Conservation (phyloP, 1,140 invertebrate species). For the Archivesica marissinica region DNA sequence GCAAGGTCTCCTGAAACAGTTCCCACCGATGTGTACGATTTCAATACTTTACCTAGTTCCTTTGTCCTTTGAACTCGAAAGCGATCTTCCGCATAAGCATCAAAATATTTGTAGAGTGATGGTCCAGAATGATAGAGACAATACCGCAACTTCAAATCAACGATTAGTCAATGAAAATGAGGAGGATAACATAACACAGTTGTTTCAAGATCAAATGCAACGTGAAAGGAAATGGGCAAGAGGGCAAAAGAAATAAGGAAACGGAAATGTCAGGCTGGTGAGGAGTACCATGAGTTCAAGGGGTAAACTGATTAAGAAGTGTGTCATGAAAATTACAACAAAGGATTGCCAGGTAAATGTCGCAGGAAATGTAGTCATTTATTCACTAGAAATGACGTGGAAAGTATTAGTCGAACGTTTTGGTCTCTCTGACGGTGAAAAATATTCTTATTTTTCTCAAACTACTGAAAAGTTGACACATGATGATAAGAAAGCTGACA, state of each 20-base stretch:
- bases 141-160: too few relatives aligned
- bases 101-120: too few relatives aligned
- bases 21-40: too few relatives aligned
- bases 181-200: too few relatives aligned
- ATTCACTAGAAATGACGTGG: not conserved
- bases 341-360: not conserved
- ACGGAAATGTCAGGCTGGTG: not conserved
- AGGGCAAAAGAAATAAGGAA: not conserved
- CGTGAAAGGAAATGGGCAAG: too few relatives aligned
- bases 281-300: not conserved
- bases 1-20: too few relatives aligned
- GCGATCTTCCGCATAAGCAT: too few relatives aligned
- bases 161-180: too few relatives aligned
- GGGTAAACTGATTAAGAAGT: not conserved
- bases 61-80: too few relatives aligned
- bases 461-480: not conserved
- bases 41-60: too few relatives aligned
- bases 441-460: not conserved
- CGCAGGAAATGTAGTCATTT: not conserved
- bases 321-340: not conserved
- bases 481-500: not conserved
- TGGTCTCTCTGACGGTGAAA: not conserved
- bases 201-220: too few relatives aligned
- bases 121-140: too few relatives aligned
- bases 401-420: not conserved